Base-by-base conservation (phyloP, 2,888 invertebrate genomes). In the Andrena flavipes region DNA sequence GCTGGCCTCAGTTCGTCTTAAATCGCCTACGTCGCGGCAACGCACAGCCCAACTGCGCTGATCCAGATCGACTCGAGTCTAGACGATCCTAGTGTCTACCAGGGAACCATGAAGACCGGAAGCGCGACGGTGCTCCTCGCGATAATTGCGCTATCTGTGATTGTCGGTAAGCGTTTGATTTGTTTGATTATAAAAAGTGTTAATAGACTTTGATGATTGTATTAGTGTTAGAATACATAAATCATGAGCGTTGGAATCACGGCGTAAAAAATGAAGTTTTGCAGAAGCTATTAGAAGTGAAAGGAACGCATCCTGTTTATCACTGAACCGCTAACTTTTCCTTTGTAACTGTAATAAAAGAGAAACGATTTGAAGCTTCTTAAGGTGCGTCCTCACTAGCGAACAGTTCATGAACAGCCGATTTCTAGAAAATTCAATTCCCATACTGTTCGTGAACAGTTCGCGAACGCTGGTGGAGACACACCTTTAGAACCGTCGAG, bases 131-230 rank as follows among this genome's bases (percentile, higher is more conserved):
- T 89, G 62, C 51, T 90, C 4, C 63, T 91, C 59, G 51, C 90
- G 8, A 20, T 90, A 54, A 67, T 92, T 8, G 71, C 86, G 20
- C 48, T 91, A 23, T 82, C 87, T 5, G 73, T 92, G 20, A 81
- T 90, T 8, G 84, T 89, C 20, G 91, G 92, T 92, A 77, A 91
- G 91, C 87, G 35, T 8, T 64, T 5, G 13, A 0, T 29, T 1
- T n/a, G 26, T 42, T n/a, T 63, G 20, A 3, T 26, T 56, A 23
- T 10, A 23, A 26, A 20, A 23, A 42, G 16, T 42, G 16, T 42
- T 42, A 42, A 42, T 42, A 42, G 5, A 42, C 13, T 16, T 16
- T 16, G 16, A 42, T 16, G 16, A 5, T 42, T 16, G 16, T 5
- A 5, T 16, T 4, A 4, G 42, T 16, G 42, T 16, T 42, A 42